phyloP scores from a whole-genome alignment of 2,888 invertebrate genomes.

The Drosophila subquinaria region DNA sequence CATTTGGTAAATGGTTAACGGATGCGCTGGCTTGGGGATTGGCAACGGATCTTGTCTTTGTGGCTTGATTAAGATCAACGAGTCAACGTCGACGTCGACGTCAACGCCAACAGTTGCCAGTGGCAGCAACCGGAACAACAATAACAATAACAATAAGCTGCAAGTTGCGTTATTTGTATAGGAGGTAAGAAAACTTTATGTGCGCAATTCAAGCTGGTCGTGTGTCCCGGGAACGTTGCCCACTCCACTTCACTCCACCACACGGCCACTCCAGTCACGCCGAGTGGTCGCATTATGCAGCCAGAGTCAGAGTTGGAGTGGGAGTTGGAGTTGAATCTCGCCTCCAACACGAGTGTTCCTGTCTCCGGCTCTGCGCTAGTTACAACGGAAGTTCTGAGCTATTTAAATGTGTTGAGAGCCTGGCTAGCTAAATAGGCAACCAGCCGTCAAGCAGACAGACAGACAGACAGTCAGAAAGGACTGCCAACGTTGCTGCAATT shows the following conservation, averaged over 20 bases:
- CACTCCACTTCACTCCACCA: constrained; percentile 14
- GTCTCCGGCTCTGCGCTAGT: constrained; percentile 51
- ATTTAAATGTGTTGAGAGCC: constrained; percentile 71
- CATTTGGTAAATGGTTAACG: constrained; percentile 43
- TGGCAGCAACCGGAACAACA: constrained; percentile 40
- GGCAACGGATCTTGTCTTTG: constrained; percentile 34
- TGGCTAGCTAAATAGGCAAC: constrained; percentile 57
- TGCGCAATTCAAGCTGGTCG: constrained; percentile 49
- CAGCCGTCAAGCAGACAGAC: constrained; percentile 26
- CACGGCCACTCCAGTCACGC: constrained; percentile 33
- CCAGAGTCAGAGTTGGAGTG: constrained; percentile 3
- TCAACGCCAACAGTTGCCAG: constrained; percentile 21
- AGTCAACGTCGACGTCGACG: constrained; percentile 31
- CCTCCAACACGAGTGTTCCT: constrained; percentile 26
- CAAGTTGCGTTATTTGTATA: constrained; percentile 70
- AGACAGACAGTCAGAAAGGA: constrained; percentile 5
- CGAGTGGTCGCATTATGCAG: constrained; percentile 50
- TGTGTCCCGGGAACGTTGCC: constrained; percentile 15
- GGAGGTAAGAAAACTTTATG: constrained; percentile 56
- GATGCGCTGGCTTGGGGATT: constrained; percentile 50
- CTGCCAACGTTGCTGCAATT: constrained; percentile 16
- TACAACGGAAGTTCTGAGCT: constrained; percentile 62
- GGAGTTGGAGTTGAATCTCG: neutral
- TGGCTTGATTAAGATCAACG: constrained; percentile 54
- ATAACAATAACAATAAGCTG: constrained; percentile 76